Evolutionary conservation across 2,797 vertebrate species (phyloP).

Genomic region (Lagocephalus sceleratus): DNA sequence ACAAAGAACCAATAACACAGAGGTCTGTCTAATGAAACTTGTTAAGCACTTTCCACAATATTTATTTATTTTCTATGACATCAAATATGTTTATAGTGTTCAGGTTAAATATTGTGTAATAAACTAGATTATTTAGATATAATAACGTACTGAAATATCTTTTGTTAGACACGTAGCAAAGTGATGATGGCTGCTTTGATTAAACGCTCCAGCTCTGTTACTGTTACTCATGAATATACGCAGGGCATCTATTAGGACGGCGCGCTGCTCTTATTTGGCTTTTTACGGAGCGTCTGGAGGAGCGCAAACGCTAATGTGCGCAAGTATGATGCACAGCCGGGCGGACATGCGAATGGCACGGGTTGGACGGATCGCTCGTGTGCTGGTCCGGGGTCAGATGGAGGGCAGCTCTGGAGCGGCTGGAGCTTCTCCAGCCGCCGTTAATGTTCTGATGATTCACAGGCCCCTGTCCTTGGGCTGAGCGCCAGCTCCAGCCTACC

Average conservation of each 20-base stretch:
- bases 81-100: neutral
- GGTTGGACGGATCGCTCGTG: slow-evolving; percentile 7
- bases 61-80: slow-evolving; percentile 10
- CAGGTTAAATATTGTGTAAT: neutral
- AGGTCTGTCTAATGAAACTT: slow-evolving; percentile 15
- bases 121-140: too few relatives aligned
- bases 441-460: slow-evolving; percentile 28
- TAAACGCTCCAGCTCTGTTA: slow-evolving; percentile 14
- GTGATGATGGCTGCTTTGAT: slow-evolving; percentile 11
- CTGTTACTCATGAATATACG: slow-evolving; percentile 20
- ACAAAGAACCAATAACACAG: slow-evolving; percentile 13
- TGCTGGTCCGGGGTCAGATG: slow-evolving; percentile 41
- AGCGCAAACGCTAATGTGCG: slow-evolving; percentile 3
- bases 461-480: slow-evolving; percentile 34
- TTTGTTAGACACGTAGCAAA: slow-evolving; percentile 2
- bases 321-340: neutral
- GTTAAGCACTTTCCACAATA: slow-evolving; percentile 12
- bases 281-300: slow-evolving; percentile 22
- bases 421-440: slow-evolving; percentile 21
- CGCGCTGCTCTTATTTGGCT: slow-evolving; percentile 3
- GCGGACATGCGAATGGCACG: neutral
- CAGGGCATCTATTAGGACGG: slow-evolving; percentile 6
- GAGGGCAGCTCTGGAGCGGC: slow-evolving; percentile 33
- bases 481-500: slow-evolving; percentile 20
- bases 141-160: neutral